Percentiles rank a stretch among this genome's conserved stretches.
phyloP scores from a whole-genome alignment of 2,113 vertebrate genomes.

The Saguinus imperator region DNA sequence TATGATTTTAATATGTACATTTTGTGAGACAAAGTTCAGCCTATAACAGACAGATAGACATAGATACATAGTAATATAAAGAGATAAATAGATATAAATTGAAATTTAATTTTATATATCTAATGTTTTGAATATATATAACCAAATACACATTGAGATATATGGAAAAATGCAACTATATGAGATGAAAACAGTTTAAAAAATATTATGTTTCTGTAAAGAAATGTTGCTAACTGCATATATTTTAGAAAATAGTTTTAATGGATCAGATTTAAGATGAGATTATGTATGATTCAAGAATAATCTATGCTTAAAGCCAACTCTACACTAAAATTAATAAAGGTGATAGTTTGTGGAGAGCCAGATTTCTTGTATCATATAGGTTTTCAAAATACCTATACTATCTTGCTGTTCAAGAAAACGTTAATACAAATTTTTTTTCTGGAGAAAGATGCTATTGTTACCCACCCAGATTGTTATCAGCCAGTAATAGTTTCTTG shows the following conservation, averaged over 20 bases:
- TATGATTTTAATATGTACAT: neutral
- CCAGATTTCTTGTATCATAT: neutral
- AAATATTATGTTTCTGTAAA: neutral
- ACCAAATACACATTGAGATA: neutral
- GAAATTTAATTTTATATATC: neutral
- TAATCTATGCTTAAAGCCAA: neutral
- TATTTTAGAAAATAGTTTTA: neutral
- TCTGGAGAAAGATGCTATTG: neutral
- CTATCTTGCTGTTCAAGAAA: neutral
- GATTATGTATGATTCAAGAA: neutral
- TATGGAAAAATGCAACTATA: neutral
- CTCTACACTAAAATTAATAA: neutral
- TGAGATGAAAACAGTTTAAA: neutral
- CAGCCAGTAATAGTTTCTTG: neutral
- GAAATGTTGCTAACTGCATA: neutral
- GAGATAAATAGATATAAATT: neutral
- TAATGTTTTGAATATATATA: neutral
- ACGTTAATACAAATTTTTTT: neutral
- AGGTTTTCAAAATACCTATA: neutral
- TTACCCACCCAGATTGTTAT: neutral
- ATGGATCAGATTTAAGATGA: neutral
- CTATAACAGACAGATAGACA: neutral
- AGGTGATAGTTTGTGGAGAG: neutral
- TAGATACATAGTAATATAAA: neutral
- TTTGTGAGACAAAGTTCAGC: neutral